Percentiles rank a stretch among this genome's conserved stretches.
These are phyloP conservation scores for Tolypeutes matacus DNA, from an alignment of 2,797 vertebrate genomes.

Conservation along the genomic window DNA sequence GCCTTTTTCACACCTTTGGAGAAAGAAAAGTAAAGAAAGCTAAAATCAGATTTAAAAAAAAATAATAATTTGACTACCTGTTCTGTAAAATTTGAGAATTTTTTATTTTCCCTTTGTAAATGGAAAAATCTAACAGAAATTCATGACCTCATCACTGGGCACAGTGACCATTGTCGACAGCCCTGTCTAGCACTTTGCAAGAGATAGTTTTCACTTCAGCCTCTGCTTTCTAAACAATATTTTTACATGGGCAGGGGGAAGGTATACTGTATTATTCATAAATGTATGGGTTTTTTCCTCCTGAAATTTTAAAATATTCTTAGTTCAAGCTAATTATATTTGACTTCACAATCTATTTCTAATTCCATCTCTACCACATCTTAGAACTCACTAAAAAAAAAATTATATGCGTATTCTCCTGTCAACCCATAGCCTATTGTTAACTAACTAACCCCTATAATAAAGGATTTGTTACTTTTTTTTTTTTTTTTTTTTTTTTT, in stretches of 20 bases:
- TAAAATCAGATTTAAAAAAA: neutral
- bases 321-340: neutral
- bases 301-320: slow-evolving; percentile 19
- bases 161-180: neutral
- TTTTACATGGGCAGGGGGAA: neutral
- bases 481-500: neutral
- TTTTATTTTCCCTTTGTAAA: slow-evolving; percentile 18
- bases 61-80: neutral
- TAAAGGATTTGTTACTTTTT: neutral
- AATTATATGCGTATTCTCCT: neutral
- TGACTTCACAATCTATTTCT: neutral
- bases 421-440: neutral
- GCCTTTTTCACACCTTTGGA: neutral
- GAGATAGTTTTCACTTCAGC: slow-evolving; percentile 23
- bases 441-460: neutral
- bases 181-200: neutral
- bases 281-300: neutral
- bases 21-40: neutral
- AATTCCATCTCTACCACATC: neutral
- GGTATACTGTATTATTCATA: neutral
- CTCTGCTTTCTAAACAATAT: neutral
- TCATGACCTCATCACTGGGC: neutral
- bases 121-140: neutral
- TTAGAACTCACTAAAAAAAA: neutral
- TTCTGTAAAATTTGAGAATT: neutral